Evolutionary conservation across 2,113 vertebrate genomes (phyloP).

Genomic region (Campylorhamphus procurvoides): DNA sequence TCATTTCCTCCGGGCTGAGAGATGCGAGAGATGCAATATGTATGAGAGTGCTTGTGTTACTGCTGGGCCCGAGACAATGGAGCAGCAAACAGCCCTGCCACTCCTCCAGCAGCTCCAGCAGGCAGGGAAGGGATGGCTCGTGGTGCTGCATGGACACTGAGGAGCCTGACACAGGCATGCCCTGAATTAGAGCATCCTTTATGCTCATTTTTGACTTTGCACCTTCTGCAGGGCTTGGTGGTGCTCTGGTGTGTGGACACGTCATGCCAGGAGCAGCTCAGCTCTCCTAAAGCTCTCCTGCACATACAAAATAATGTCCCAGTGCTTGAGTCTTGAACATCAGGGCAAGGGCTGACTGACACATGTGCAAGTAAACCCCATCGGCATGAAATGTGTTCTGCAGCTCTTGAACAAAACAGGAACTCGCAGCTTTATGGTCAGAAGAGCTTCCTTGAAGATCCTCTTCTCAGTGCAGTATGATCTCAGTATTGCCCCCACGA

Average conservation of each 20-base stretch:
- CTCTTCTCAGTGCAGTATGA: background rate
- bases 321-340: background rate
- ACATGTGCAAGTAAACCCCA: fast-evolving
- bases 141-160: background rate
- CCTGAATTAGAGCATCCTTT: background rate
- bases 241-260: background rate
- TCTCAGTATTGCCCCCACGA: background rate
- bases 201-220: background rate
- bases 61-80: background rate
- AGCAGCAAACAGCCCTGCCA: background rate
- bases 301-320: background rate
- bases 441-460: background rate
- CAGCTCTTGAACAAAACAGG: background rate
- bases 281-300: background rate
- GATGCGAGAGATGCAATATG: slow-evolving; percentile 60
- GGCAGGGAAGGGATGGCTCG: background rate
- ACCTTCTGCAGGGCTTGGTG: background rate
- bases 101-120: background rate
- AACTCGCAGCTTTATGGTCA: background rate
- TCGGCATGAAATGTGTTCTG: background rate
- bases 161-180: background rate
- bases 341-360: background rate
- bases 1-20: slow-evolving; percentile 23
- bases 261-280: background rate
- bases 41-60: slow-evolving; percentile 55